Evolutionary conservation across 2,797 vertebrate species (phyloP), one percentile per base, ranked within the genome.

Genomic region (Epinephelus coioides): DNA sequence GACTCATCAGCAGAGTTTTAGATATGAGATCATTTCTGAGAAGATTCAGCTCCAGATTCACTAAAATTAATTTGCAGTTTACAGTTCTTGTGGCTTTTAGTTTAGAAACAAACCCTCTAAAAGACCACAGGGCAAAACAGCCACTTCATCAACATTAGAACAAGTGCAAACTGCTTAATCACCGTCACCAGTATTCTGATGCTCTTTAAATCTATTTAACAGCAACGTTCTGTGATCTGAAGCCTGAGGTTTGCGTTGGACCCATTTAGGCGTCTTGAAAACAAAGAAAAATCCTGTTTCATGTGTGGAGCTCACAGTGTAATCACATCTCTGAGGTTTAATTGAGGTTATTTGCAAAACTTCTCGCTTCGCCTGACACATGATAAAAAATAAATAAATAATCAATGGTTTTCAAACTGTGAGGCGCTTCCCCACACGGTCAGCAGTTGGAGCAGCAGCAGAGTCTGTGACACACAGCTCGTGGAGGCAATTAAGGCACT

Each of bases 1-100:
- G 47, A 68, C 2, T 19, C 38, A 2, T 27, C 15, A n/a, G 47
- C n/a, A 34, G 21, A 54, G 21, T 40, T 46, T 68, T 0, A 18
- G 0, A 54, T 34, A 0, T 25, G 9, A 49, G 40, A 57, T 53
- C 4, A 9, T 18, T 30, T 53, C 17, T 40, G 11, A 40, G 2
- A 17, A 13, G 54, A 15, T 13, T 67, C 49, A 11, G 30, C 23
- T 71, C 34, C 68, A 57, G 34, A 71, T 65, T 65, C 61, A 65
- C 44, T 21, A 0, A 4, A 5, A 0, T 10, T 56, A 11, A 15
- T 17, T 17, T 72, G 15, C 30, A 53, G 21, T 54, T 43, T n/a
- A 1, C 17, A 25, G 14, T 40, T 12, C 40, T 43, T 43, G 40
- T 43, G 11, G 9, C 40, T 43, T 43, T 43, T 43, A 34, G 7